Conservation (phyloP, 2,797 vertebrate species). For the Apodemus agrarius region DNA sequence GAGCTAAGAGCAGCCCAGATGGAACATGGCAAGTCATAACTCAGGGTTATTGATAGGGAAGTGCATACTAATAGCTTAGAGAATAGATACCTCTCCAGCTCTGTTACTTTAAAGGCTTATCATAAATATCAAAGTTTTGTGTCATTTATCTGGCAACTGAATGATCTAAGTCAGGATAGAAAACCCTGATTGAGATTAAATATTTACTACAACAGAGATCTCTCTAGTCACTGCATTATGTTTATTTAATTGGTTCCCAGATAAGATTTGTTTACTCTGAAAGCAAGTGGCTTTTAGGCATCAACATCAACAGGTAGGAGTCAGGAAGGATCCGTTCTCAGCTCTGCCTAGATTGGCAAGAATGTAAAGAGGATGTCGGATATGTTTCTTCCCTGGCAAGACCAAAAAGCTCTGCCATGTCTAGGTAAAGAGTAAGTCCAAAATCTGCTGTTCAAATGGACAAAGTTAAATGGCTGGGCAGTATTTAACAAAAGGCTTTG, state of each 20-base stretch:
- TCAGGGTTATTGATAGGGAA: not conserved
- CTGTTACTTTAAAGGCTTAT: not conserved
- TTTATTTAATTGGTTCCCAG: slow-evolving; percentile 73
- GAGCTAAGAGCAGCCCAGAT: not conserved
- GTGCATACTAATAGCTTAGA: not conserved
- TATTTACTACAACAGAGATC: slow-evolving; percentile 11
- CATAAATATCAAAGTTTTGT: not conserved
- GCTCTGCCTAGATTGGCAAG: not conserved
- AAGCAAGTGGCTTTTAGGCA: slow-evolving; percentile 65
- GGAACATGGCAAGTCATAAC: not conserved
- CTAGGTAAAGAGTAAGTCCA: slow-evolving; percentile 26
- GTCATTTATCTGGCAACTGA: not conserved
- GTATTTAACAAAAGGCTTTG: not conserved
- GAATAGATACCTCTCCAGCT: not conserved
- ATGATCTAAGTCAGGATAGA: not conserved
- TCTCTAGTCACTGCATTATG: slow-evolving; percentile 12
- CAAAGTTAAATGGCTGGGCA: not conserved
- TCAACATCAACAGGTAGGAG: slow-evolving; percentile 43
- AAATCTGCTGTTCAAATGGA: slow-evolving; percentile 3
- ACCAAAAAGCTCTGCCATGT: not conserved
- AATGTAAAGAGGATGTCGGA: not conserved
- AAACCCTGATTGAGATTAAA: not conserved
- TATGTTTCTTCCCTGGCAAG: not conserved
- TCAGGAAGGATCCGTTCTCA: not conserved
- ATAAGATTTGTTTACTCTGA: slow-evolving; percentile 62